Percentiles rank a stretch among this genome's conserved stretches.
These are phyloP conservation scores for Plemyria rubiginata DNA, from an alignment of 2,888 invertebrate genomes.

Conservation along the genomic window DNA sequence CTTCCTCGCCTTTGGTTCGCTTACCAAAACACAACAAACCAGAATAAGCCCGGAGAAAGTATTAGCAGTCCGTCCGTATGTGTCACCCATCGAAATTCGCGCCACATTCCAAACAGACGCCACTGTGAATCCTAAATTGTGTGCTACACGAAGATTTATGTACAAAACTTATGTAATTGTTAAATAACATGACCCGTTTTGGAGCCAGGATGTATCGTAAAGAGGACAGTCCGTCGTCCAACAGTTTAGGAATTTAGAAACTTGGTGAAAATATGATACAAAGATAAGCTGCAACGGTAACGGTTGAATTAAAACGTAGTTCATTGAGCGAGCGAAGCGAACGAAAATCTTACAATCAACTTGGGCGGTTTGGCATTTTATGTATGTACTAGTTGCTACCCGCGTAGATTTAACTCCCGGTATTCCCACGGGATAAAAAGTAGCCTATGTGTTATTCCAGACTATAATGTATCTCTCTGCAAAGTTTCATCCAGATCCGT, in stretches of 20 bases:
- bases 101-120: conserved; percentile 28
- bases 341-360: too few species aligned
- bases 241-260: conserved; percentile 31
- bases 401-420: too few species aligned
- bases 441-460: too few species aligned
- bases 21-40: conserved; percentile 12
- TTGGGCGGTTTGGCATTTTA: too few species aligned
- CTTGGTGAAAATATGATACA: conserved; percentile 15
- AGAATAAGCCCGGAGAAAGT: conserved; percentile 33
- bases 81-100: conserved; percentile 25
- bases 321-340: too few species aligned
- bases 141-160: conserved; percentile 52
- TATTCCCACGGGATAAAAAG: too few species aligned
- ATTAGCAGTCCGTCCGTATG: conserved; percentile 21
- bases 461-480: too few species aligned
- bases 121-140: conserved; percentile 57
- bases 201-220: conserved; percentile 27
- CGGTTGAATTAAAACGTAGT: too few species aligned
- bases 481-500: too few species aligned
- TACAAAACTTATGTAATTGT: conserved; percentile 36
- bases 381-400: too few species aligned
- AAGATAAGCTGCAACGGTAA: not conserved
- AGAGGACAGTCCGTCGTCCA: not conserved
- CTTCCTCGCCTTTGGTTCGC: conserved; percentile 24
- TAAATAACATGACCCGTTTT: conserved; percentile 28